Evolutionary conservation across 2,888 invertebrate genomes (phyloP), one percentile per base, ranked within the genome.

Genomic region (Coronaproctus castanopsis): DNA sequence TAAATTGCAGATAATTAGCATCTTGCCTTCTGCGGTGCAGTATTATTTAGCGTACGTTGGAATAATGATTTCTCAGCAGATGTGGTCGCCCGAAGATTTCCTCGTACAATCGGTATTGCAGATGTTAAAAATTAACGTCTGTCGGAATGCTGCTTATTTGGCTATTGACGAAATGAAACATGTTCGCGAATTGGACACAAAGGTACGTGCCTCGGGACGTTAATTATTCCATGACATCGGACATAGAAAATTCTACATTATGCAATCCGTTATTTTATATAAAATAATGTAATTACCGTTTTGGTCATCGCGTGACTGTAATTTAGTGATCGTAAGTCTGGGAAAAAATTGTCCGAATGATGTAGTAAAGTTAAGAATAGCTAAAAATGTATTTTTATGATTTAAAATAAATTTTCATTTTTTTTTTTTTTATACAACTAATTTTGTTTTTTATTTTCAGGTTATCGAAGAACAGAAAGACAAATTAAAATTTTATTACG

Each of bases 91-190:
- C 5, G 60, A 62, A 1, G 49, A 58, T 10, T 52, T 57, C 20
- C 55, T 62, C 51, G 56, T 65, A 21, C 51, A 59, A n/a, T 64
- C 63, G 19, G 61, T 62, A 3, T 65, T 76, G 0, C 77, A 80
- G 66, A 76, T 83, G 61, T 62, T 81, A 1, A 74, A 80, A 64
- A 79, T 82, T 1, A 69, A 72, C 5, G 77, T 81, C 3, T 69
- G 81, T 1, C 76, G 79, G 64, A 80, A 81, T 67, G 77, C 86
- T 0, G 75, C 87, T 61, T 79, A 76, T 67, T 72, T 90, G 69
- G 87, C 85, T 0, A 77, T 78, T 64, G 80, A 87, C 68, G 93
- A 93, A 76, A 83, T 93, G 82, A 77, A 79, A n/a, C 72, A 69
- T 24, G 85, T 95, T 0, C 75, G 70, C 52, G 76, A 79, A 51